Evolutionary conservation across 2,888 invertebrate genomes (phyloP).

Genomic region (Blastobasis lacticolella): DNA sequence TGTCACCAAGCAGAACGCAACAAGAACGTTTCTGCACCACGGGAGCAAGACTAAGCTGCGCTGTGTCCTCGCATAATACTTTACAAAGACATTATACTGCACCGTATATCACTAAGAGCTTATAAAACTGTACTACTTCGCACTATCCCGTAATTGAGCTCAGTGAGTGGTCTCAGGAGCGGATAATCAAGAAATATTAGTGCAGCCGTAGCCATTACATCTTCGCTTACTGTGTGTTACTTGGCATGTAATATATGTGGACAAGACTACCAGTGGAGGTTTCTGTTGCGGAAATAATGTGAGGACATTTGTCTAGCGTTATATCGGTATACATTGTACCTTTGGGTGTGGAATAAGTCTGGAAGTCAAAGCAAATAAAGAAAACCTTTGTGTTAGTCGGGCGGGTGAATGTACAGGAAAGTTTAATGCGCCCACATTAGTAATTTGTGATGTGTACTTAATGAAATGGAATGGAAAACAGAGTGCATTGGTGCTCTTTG

Average conservation of each 20-base stretch:
- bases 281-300: neutral
- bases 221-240: conserved; percentile 6
- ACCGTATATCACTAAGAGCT: conserved; percentile 17
- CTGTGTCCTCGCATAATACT: no score
- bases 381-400: no score
- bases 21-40: neutral
- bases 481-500: no score
- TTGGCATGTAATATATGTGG: conserved; percentile 4
- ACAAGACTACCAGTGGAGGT: conserved; percentile 1
- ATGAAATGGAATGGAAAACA: no score
- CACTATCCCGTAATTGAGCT: conserved; percentile 21
- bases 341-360: no score
- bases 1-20: neutral
- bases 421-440: no score
- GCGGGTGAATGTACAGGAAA: no score
- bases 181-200: conserved; percentile 35
- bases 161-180: conserved; percentile 19
- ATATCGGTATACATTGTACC: no score
- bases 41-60: neutral
- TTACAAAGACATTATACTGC: neutral
- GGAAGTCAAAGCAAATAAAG: no score
- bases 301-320: neutral
- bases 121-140: conserved; percentile 18
- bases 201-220: conserved; percentile 14
- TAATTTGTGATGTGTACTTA: no score